Evolutionary conservation across 2,113 vertebrate genomes (phyloP).

Genomic region (Leucopternis melanops): DNA sequence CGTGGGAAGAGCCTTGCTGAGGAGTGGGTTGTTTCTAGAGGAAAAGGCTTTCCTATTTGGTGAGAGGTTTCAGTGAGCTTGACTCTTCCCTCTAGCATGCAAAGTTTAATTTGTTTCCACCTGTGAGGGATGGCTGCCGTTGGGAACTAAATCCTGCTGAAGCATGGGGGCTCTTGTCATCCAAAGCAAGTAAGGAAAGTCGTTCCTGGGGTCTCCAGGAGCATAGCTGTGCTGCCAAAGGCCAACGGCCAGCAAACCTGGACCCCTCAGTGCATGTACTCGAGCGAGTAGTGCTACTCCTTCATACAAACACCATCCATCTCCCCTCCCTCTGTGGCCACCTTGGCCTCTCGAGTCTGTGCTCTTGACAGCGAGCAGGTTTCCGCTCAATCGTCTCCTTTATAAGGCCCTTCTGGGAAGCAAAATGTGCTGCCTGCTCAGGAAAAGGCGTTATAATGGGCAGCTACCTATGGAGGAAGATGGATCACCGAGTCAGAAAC

Average conservation of each 20-base stretch:
- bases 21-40: not conserved
- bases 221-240: not conserved
- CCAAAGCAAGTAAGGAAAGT: not conserved
- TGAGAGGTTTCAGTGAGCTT: not conserved
- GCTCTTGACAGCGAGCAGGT: not conserved
- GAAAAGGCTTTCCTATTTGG: not conserved
- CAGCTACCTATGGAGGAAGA: conserved; percentile 58
- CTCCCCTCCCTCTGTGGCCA: not conserved
- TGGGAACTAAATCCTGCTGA: not conserved
- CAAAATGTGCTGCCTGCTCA: not conserved
- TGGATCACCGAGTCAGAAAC: conserved; percentile 65
- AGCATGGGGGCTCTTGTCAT: not conserved
- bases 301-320: not conserved
- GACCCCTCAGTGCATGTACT: accelerated
- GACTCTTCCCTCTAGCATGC: not conserved
- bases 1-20: not conserved
- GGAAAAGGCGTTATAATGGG: conserved; percentile 47
- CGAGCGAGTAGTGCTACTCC: accelerated
- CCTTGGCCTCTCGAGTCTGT: not conserved
- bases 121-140: not conserved
- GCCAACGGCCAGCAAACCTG: no score
- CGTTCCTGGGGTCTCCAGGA: not conserved
- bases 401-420: conserved; percentile 35
- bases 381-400: not conserved
- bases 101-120: not conserved